These are phyloP conservation scores for Lamprologus ornatipinnis DNA, from an alignment of 2,113 vertebrate species.

Conservation along the genomic window DNA sequence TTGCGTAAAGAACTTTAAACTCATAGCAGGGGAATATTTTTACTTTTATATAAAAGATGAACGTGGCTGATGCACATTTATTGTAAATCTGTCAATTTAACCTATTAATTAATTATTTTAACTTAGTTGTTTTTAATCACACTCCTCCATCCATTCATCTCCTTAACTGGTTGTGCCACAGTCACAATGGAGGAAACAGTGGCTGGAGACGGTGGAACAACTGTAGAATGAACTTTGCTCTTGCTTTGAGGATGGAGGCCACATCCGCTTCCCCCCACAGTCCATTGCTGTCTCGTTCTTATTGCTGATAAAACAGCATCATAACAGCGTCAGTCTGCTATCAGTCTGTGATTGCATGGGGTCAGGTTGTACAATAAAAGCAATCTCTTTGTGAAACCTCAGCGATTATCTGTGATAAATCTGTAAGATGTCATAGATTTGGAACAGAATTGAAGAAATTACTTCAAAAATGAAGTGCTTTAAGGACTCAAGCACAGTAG, in stretches of 20 bases:
- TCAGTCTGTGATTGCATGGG: neutral
- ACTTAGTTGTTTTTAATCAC: neutral
- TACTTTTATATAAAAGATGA: neutral
- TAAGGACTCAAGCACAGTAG: neutral
- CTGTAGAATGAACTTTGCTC: neutral
- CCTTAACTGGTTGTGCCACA: neutral
- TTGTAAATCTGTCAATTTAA: neutral
- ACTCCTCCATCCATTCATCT: neutral
- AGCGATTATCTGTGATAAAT: neutral
- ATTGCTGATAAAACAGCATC: neutral
- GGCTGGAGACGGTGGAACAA: neutral
- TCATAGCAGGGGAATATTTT: neutral
- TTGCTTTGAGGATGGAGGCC: neutral
- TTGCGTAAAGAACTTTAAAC: accelerated
- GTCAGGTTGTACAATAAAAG: neutral
- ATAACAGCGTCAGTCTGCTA: neutral
- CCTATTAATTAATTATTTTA: neutral
- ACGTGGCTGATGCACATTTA: neutral
- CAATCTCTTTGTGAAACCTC: neutral
- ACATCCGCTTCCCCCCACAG: neutral
- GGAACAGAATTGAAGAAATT: neutral
- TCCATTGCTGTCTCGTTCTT: neutral
- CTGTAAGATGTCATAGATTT: neutral
- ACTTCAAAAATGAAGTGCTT: neutral
- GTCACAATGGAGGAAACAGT: neutral